Percentiles rank a stretch among this genome's conserved stretches.
Evolutionary conservation across 2,113 vertebrate genomes (phyloP).

Genomic region (Coregonus clupeaformis): DNA sequence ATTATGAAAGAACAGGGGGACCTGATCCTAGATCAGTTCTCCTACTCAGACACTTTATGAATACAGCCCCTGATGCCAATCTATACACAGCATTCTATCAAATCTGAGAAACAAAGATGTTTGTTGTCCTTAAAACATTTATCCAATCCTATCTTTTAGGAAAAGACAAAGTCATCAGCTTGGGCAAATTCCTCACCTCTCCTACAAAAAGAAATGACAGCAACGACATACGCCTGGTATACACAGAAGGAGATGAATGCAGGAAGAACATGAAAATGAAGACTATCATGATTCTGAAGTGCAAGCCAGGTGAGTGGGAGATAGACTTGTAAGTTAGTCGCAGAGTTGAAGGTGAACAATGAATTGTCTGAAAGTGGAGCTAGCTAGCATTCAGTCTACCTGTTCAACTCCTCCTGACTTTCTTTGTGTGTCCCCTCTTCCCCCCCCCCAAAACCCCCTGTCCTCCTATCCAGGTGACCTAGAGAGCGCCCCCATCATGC

Average conservation of each 20-base stretch:
- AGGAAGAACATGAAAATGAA: slow-evolving; percentile 66
- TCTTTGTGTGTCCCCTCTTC: too few species aligned
- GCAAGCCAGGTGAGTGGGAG: slow-evolving; percentile 82
- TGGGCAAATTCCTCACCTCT: slow-evolving; percentile 85
- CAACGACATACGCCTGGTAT: slow-evolving; percentile 82
- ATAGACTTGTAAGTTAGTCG: background rate
- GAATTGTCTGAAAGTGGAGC: too few species aligned
- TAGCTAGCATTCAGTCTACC: too few species aligned
- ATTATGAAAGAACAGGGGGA: too few species aligned
- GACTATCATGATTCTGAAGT: slow-evolving; percentile 83
- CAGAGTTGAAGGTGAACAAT: background rate
- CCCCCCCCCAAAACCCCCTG: too few species aligned
- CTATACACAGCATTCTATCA: too few species aligned
- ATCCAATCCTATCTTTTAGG: slow-evolving; percentile 63
- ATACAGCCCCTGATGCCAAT: too few species aligned
- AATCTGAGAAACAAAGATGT: too few species aligned
- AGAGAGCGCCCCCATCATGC: slow-evolving; percentile 84
- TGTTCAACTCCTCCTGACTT: background rate
- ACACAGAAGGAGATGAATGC: slow-evolving; percentile 83
- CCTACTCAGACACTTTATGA: too few species aligned
- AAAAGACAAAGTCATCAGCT: slow-evolving; percentile 69
- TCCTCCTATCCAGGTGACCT: slow-evolving; percentile 78
- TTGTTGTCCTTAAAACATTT: background rate
- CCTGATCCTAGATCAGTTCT: too few species aligned
- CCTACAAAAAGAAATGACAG: slow-evolving; percentile 76